These are phyloP conservation scores for Eutolmus rufibarbis DNA, from an alignment of 2,888 invertebrate genomes.

Conservation along the genomic window DNA sequence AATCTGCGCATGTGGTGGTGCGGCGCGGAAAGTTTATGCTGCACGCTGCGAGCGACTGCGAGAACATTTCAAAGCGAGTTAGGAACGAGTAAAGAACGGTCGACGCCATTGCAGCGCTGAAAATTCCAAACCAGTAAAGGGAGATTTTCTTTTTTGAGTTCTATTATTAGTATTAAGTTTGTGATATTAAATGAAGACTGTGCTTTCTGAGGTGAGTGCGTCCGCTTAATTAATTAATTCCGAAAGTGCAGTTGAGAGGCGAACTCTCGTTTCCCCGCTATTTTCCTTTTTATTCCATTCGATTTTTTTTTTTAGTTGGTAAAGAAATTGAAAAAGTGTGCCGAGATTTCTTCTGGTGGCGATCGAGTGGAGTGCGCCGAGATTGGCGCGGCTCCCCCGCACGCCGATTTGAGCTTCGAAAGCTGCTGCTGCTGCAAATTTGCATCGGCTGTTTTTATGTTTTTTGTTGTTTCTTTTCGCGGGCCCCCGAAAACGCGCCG, in stretches of 20 bases:
- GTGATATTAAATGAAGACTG: constrained; percentile 51
- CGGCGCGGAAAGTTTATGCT: constrained; percentile 4
- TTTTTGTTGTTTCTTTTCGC: not conserved
- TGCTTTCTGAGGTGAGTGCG: constrained; percentile 48
- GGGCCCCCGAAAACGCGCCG: not conserved
- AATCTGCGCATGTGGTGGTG: not conserved
- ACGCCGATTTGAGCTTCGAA: not conserved
- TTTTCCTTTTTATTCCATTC: not conserved
- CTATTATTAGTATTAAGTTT: constrained; percentile 47
- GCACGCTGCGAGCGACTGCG: constrained; percentile 3
- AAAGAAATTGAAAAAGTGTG: not conserved
- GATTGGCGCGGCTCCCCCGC: not conserved
- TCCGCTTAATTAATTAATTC: not conserved
- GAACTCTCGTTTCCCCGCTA: not conserved
- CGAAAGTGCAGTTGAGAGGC: not conserved
- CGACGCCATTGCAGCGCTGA: constrained; percentile 42
- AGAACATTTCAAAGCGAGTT: constrained; percentile 42
- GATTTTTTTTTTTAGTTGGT: no score
- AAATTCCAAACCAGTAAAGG: constrained; percentile 21
- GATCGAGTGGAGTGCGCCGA: not conserved
- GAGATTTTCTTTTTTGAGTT: constrained; percentile 32
- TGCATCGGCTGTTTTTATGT: no score
- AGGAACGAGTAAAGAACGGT: constrained; percentile 43
- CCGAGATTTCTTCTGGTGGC: not conserved
- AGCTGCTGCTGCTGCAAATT: not conserved